phyloP scores from a whole-genome alignment of 2,113 vertebrate species.

The Paralichthys olivaceus region DNA sequence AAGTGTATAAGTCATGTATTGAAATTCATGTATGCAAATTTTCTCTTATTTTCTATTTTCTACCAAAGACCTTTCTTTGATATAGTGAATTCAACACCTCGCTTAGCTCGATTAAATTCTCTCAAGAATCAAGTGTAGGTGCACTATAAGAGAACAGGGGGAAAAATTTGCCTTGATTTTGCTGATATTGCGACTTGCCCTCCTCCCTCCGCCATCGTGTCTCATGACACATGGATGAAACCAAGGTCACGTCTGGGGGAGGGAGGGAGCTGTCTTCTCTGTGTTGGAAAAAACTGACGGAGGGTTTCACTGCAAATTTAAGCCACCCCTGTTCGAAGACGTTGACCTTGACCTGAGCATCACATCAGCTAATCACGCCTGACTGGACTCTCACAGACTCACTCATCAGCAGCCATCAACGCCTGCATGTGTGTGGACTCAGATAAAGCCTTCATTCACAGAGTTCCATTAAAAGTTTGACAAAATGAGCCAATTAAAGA shows the following conservation, averaged over 20 bases:
- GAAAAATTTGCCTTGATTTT: slow-evolving; percentile 43
- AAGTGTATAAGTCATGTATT: slow-evolving; percentile 21
- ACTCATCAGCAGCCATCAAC: too few species aligned
- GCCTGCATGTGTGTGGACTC: too few species aligned
- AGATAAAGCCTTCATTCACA: too few species aligned
- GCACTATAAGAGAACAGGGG: background rate
- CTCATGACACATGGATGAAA: slow-evolving; percentile 72
- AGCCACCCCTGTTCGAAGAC: slow-evolving; percentile 48
- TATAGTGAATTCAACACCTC: slow-evolving; percentile 13
- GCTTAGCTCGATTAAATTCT: slow-evolving; percentile 16
- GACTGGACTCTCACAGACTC: slow-evolving; percentile 37
- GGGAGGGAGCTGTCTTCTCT: slow-evolving; percentile 30
- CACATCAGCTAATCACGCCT: slow-evolving; percentile 56
- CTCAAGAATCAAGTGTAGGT: slow-evolving; percentile 12
- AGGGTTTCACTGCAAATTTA: slow-evolving; percentile 48
- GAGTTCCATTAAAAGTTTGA: too few species aligned
- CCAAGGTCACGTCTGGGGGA: slow-evolving; percentile 65
- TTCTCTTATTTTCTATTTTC: slow-evolving; percentile 27
- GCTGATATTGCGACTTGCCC: slow-evolving; percentile 42
- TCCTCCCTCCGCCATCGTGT: slow-evolving; percentile 39
- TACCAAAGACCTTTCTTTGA: slow-evolving; percentile 24
- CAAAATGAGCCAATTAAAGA: too few species aligned
- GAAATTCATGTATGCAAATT: slow-evolving; percentile 41
- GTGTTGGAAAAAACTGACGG: slow-evolving; percentile 25
- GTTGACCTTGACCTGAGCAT: slow-evolving; percentile 70